Evolutionary conservation across 1,140 invertebrate species (phyloP), one percentile per base, ranked within the genome.

Genomic region (Zeugodacus cucurbitae): DNA sequence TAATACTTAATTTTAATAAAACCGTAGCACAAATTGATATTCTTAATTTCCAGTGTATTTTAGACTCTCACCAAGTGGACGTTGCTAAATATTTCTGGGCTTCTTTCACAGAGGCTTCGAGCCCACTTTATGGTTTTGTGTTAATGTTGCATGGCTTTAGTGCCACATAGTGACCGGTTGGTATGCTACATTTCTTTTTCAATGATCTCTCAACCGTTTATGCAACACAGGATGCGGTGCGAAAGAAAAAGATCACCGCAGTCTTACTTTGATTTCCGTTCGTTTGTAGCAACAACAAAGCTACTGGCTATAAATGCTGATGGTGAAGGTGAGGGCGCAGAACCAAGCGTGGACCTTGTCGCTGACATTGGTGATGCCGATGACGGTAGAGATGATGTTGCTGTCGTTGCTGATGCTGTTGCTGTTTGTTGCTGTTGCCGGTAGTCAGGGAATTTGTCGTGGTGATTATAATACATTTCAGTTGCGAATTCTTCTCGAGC

Each of bases 401-500:
- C 70, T 74, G 70, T 37, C 70, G 37, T 41, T 74, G 74, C 3
- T 82, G 74, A 1, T 44, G 34, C 34, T 41, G 67, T 2, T 32
- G 67, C 8, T 67, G 26, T 82, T 82, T 82, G 20, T n/a, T 48
- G 37, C 37, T 7, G 11, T 48, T 10, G 74, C 74, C 29, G 74
- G 41, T 7, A 74, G 67, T 34, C 37, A 74, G 67, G 34, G 67
- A 74, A 74, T 44, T 82, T 82, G 74, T 82, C 41, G 74, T 82
- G 74, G 74, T 82, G 41, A 48, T 82, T 82, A 54, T 48, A 48
- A 82, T 82, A 82, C 41, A 82, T 82, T 82, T 82, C 74, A 82
- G 74, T 48, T 82, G 74, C 74, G 41, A 82, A 48, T 82, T 82
- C 44, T 48, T 26, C 41, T 29, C 37, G n/a, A 64, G 22, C 67